These are phyloP conservation scores for Dinoponera quadriceps DNA, from an alignment of 1,140 invertebrate genomes.

Conservation along the genomic window DNA sequence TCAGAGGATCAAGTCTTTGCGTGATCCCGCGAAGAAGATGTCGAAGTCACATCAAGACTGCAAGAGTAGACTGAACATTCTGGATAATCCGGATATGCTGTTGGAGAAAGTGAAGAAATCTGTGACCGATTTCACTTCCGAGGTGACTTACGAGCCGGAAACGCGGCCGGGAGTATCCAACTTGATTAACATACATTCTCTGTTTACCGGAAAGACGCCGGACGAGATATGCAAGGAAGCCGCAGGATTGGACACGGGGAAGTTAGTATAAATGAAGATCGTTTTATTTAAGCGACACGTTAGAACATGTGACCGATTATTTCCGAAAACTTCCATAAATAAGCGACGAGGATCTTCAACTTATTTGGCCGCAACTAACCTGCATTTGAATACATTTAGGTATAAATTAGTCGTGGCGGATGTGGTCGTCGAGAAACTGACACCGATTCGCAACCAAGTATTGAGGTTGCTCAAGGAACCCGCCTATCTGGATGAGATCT, in stretches of 20 bases:
- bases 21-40: slow-evolving; percentile 97
- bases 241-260: slow-evolving; percentile 90
- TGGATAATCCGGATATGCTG: slow-evolving; percentile 92
- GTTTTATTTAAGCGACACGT: too few relatives aligned
- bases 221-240: slow-evolving; percentile 91
- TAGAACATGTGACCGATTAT: slow-evolving; percentile 1
- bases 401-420: slow-evolving; percentile 93
- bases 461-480: slow-evolving; percentile 87
- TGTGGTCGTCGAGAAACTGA: slow-evolving; percentile 89
- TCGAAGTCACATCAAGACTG: slow-evolving; percentile 96
- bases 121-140: slow-evolving; percentile 95
- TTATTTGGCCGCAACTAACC: too few relatives aligned
- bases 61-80: slow-evolving; percentile 92
- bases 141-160: slow-evolving; percentile 92
- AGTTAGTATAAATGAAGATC: slow-evolving; percentile 82
- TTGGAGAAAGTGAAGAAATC: slow-evolving; percentile 95
- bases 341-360: slow-evolving; percentile 1
- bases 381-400: slow-evolving; percentile 74
- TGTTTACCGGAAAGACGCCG: slow-evolving; percentile 89
- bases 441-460: slow-evolving; percentile 90
- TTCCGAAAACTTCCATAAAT: slow-evolving; percentile 5
- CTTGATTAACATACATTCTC: slow-evolving; percentile 94
- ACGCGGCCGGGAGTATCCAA: slow-evolving; percentile 95
- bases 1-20: slow-evolving; percentile 91
- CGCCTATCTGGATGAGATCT: slow-evolving; percentile 88